These are phyloP conservation scores for Pteronura brasiliensis DNA, from an alignment of 2,113 vertebrate species.

Conservation along the genomic window DNA sequence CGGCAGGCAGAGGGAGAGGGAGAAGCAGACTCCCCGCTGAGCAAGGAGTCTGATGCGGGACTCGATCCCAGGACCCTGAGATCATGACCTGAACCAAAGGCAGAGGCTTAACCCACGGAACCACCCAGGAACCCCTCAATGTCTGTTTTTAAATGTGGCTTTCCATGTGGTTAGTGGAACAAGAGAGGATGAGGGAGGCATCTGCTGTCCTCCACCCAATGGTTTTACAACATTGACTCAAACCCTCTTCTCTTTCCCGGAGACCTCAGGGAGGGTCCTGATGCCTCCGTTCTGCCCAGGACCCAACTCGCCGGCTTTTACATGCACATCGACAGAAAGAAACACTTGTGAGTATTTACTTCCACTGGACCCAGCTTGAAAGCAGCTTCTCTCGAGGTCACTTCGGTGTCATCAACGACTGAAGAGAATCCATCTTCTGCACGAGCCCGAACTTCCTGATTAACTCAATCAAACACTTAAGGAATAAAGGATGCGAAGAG, in stretches of 20 bases:
- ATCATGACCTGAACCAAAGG: neutral
- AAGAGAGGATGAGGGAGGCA: neutral
- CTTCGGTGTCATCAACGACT: neutral
- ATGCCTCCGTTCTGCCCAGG: neutral
- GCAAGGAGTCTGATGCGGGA: neutral
- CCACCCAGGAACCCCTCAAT: neutral
- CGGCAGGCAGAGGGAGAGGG: too few relatives aligned
- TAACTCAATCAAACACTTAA: neutral
- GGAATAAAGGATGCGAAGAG: neutral
- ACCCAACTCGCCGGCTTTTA: neutral
- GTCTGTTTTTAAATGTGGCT: neutral
- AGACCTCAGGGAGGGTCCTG: neutral
- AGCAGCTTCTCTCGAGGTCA: neutral
- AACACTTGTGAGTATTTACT: neutral
- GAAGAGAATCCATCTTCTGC: neutral
- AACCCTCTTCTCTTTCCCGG: neutral
- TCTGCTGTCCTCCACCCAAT: neutral
- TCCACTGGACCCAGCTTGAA: neutral
- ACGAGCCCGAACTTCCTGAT: neutral
- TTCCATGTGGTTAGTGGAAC: neutral
- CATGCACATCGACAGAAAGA: neutral
- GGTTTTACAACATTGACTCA: neutral
- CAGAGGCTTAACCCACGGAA: rapidly evolving
- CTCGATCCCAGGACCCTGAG: neutral
- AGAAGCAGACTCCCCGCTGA: too few relatives aligned